A percentile compares a stretch with the other conserved stretches of the same genome.
Conservation (phyloP, 2,113 vertebrate genomes). For the Halcyon malimbica region DNA sequence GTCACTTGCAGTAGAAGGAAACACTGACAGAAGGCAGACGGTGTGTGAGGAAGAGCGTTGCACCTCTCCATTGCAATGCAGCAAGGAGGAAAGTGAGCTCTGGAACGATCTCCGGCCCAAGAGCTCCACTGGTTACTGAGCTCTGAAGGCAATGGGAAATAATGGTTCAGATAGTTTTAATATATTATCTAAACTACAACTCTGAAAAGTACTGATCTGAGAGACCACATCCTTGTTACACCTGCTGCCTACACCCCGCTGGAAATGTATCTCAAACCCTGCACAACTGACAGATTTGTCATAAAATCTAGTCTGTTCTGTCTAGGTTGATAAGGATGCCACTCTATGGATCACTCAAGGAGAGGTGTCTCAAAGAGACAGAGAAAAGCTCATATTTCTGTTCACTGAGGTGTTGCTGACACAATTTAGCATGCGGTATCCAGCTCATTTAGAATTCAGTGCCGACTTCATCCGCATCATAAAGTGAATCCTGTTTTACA, state of each 20-base stretch:
- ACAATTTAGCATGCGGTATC: slow-evolving; percentile 41
- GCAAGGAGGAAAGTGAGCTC: background rate
- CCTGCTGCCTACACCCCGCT: slow-evolving; percentile 10
- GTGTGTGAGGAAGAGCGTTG: accelerated
- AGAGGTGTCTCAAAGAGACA: slow-evolving; percentile 37
- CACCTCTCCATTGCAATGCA: background rate
- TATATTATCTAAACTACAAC: background rate
- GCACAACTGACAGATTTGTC: slow-evolving; percentile 40
- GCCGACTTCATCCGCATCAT: slow-evolving; percentile 44
- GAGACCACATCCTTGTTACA: background rate
- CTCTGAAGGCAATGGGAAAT: background rate
- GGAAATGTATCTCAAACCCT: background rate
- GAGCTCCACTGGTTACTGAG: background rate
- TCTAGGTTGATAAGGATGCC: slow-evolving; percentile 50
- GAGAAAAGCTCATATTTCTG: slow-evolving; percentile 55
- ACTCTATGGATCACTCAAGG: slow-evolving; percentile 44
- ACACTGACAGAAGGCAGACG: accelerated
- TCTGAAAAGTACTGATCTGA: background rate
- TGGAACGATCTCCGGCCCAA: background rate
- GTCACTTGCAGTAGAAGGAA: background rate
- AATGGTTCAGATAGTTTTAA: background rate
- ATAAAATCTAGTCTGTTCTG: slow-evolving; percentile 12
- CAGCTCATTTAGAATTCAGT: slow-evolving; percentile 49
- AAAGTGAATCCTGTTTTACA: slow-evolving; percentile 63
- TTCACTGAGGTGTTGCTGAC: slow-evolving; percentile 61